Evolutionary conservation across 2,888 invertebrate genomes (phyloP).

Genomic region (Leptodirus hochenwartii): DNA sequence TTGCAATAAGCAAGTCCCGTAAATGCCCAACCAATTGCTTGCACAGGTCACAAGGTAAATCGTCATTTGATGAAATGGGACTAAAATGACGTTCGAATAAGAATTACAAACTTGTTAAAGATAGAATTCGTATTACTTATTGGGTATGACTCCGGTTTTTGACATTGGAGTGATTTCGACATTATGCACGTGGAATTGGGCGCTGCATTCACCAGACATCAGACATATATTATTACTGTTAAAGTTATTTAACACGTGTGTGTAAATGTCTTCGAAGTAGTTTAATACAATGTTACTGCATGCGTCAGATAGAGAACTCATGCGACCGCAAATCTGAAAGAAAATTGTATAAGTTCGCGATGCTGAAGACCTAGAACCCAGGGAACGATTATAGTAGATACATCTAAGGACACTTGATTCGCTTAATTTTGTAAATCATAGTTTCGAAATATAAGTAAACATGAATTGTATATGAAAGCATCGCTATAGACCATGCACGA

Average conservation of each 20-base stretch:
- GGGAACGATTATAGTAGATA: too few relatives aligned
- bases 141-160: conserved; percentile 32
- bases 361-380: too few relatives aligned
- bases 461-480: too few relatives aligned
- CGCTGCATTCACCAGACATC: conserved; percentile 55
- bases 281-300: conserved; percentile 56
- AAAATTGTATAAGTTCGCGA: too few relatives aligned
- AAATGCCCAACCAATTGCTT: conserved; percentile 65
- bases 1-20: conserved; percentile 60
- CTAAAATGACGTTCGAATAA: too few relatives aligned
- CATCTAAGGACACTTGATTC: too few relatives aligned
- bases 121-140: too few relatives aligned
- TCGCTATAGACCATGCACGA: too few relatives aligned
- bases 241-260: conserved; percentile 39
- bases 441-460: too few relatives aligned
- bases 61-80: conserved; percentile 24
- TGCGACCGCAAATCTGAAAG: conserved; percentile 40
- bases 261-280: conserved; percentile 54
- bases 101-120: too few relatives aligned
- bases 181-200: conserved; percentile 44
- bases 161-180: conserved; percentile 37
- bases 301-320: conserved; percentile 59
- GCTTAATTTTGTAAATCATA: too few relatives aligned
- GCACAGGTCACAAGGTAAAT: conserved; percentile 71
- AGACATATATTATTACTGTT: conserved; percentile 51